These are phyloP conservation scores for Zoanthus solanderi DNA, from an alignment of 92 coral and sea anemone genomes.

Conservation along the genomic window DNA sequence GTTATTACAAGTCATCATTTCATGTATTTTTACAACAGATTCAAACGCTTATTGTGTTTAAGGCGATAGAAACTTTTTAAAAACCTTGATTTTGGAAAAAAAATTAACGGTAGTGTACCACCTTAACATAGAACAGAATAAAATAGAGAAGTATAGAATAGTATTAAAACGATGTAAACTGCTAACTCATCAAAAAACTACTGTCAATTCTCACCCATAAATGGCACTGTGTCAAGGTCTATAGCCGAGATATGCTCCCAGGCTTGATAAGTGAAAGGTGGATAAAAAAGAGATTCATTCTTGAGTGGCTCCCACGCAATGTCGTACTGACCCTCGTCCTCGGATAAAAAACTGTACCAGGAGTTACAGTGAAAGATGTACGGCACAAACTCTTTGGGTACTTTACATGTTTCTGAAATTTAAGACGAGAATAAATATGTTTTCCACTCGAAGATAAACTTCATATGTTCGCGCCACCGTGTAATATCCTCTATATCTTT, in stretches of 20 bases:
- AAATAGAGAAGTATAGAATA: not conserved
- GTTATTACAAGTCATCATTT: too few relatives aligned
- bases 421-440: not conserved
- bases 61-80: too few relatives aligned
- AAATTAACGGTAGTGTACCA: too few relatives aligned
- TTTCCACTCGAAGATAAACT: too few relatives aligned
- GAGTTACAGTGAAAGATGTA: slow-evolving; percentile 63
- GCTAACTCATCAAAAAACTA: too few relatives aligned
- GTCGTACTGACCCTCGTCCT: slow-evolving; percentile 85
- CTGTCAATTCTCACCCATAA: slow-evolving; percentile 73
- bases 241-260: slow-evolving; percentile 85
- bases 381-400: slow-evolving; percentile 63
- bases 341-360: slow-evolving; percentile 82
- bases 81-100: too few relatives aligned
- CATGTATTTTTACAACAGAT: too few relatives aligned
- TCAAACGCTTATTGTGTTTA: too few relatives aligned
- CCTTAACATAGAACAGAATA: too few relatives aligned
- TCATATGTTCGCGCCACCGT: too few relatives aligned
- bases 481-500: too few relatives aligned
- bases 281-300: slow-evolving; percentile 80
- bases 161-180: too few relatives aligned
- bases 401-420: slow-evolving; percentile 71
- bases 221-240: slow-evolving; percentile 73
- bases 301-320: slow-evolving; percentile 87
- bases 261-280: slow-evolving; percentile 83